Base-by-base conservation (phyloP, 2,888 invertebrate genomes). In the Hypolimnas misippus region DNA sequence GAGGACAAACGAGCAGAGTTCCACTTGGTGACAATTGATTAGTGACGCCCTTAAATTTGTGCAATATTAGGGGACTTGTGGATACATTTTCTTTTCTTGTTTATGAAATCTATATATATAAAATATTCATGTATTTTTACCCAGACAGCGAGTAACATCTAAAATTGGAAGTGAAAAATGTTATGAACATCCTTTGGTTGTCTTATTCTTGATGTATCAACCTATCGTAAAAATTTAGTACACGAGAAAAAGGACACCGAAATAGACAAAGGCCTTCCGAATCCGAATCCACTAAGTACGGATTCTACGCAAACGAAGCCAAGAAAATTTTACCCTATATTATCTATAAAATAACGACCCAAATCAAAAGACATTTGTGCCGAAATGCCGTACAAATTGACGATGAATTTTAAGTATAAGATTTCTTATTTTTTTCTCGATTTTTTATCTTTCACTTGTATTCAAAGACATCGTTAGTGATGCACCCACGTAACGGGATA, bases 401-500 rank as follows among this genome's bases (percentile, higher is more conserved):
- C 8, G n/a, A n/a, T n/a, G n/a, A n/a, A 52, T 12, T 44, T 58
- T 19, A 31, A 35, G 21, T 19, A 35, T 38, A 46, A 40, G 31
- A 51, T 54, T 55, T 56, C 49, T 53, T 21, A 50, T 54, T 31
- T 40, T 49, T 53, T 44, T 40, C 19, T 38, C 31, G 14, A n/a
- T 63, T 42, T 53, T 53, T 57, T n/a, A n/a, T n/a, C n/a, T n/a
- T n/a, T n/a, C n/a, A n/a, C n/a, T n/a, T n/a, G n/a, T n/a, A n/a
- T n/a, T n/a, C 61, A 42, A 65, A 65, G 62, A 55, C 54, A 51
- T 62, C 57, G 66, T 66, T 68, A 68, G 59, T 17, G 76, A 84
- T 87, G 87, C 86, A 86, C 83, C 86, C 82, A 79, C 77, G 87
- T 80, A 84, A 87, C 76, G 73, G 77, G 82, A 87, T 80, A 78